phyloP scores from a whole-genome alignment of 2,113 vertebrate genomes.

The Epinephelus fuscoguttatus region DNA sequence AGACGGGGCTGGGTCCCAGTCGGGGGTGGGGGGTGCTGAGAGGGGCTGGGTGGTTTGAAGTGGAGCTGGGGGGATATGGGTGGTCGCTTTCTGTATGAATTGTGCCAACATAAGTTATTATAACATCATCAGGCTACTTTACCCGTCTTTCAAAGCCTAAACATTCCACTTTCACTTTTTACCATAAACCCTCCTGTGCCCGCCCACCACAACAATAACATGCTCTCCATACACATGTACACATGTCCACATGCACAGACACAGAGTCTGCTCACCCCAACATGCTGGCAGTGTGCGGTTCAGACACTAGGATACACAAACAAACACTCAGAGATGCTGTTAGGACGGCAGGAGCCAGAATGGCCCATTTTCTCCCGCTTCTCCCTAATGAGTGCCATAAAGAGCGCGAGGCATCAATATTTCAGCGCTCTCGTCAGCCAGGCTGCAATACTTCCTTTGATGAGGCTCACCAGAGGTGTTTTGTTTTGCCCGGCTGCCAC shows the following conservation, averaged over 20 bases:
- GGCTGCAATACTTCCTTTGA: constrained; percentile 66
- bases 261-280: neutral
- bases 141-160: constrained; percentile 3
- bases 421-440: constrained; percentile 62
- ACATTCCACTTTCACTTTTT: constrained; percentile 7
- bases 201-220: constrained; percentile 21
- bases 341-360: constrained; percentile 51
- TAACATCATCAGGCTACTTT: neutral
- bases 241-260: neutral
- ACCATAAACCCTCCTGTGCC: constrained; percentile 3
- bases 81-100: constrained; percentile 33
- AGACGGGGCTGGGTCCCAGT: constrained; percentile 56
- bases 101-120: constrained; percentile 22
- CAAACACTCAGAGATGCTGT: constrained; percentile 53
- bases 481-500: constrained; percentile 53
- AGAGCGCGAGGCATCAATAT: constrained; percentile 75
- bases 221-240: constrained; percentile 24
- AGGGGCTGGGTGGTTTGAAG: constrained; percentile 29
- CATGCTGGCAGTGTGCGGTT: neutral
- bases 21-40: constrained; percentile 3
- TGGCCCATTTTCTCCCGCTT: constrained; percentile 65
- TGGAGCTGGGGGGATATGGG: constrained; percentile 28
- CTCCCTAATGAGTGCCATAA: constrained; percentile 72
- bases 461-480: constrained; percentile 65
- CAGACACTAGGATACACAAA: constrained; percentile 51